Evolutionary conservation across 2,113 vertebrate genomes (phyloP).

Genomic region (Ranitomeya variabilis): DNA sequence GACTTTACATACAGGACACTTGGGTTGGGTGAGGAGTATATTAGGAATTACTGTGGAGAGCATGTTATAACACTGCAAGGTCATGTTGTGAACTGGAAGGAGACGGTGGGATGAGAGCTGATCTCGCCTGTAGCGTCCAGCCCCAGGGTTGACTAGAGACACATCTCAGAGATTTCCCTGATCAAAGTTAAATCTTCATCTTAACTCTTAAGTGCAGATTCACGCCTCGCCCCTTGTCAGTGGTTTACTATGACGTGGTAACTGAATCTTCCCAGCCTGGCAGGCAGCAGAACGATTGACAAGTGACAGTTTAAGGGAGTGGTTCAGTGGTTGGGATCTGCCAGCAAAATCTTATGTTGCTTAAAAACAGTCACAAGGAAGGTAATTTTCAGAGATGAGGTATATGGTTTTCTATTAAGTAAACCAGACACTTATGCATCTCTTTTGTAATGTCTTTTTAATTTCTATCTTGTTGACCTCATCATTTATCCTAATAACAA

Average conservation of each 20-base stretch:
- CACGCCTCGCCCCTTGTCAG: constrained; percentile 43
- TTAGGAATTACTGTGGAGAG: not conserved
- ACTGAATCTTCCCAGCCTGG: constrained; percentile 43
- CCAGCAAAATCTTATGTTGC: not conserved
- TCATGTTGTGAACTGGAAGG: constrained; percentile 24
- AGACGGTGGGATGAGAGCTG: constrained; percentile 29
- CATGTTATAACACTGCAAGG: constrained; percentile 22
- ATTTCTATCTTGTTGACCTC: too few species aligned
- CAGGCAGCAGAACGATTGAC: constrained; percentile 39
- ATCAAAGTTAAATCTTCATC: constrained; percentile 40
- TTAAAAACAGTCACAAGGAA: not conserved
- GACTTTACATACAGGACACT: not conserved
- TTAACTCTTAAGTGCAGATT: constrained; percentile 16
- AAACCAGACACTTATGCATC: too few species aligned
- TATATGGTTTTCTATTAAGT: too few species aligned
- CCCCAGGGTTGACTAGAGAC: constrained; percentile 16
- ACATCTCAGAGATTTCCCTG: constrained; percentile 29
- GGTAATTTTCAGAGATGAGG: not conserved
- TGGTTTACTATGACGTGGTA: constrained; percentile 34
- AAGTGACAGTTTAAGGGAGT: constrained; percentile 41
- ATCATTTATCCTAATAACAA: too few species aligned
- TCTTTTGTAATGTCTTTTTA: too few species aligned
- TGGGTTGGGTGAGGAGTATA: not conserved
- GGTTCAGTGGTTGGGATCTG: constrained; percentile 1
- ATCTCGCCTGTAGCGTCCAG: constrained; percentile 36